phyloP scores from a whole-genome alignment of 2,113 vertebrate genomes.

The Nibea coibor region DNA sequence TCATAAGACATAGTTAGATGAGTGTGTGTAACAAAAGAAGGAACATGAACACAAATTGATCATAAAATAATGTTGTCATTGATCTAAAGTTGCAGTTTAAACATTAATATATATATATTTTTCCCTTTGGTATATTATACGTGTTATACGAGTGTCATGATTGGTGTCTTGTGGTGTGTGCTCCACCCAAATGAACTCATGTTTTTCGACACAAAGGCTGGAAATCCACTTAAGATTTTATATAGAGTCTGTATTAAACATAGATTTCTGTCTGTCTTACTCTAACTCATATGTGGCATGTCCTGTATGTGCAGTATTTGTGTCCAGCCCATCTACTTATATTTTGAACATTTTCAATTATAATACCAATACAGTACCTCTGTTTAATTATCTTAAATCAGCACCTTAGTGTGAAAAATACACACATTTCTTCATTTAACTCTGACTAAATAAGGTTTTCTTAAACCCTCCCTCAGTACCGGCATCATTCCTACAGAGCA shows the following conservation, averaged over 20 bases:
- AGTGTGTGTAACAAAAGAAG: neutral
- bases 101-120: neutral
- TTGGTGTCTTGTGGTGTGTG: neutral
- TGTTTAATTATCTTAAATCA: neutral
- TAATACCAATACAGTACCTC: neutral
- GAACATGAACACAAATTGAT: neutral
- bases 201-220: conserved; percentile 40
- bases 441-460: neutral
- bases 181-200: conserved; percentile 65
- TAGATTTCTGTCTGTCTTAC: neutral
- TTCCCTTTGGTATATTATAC: neutral
- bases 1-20: neutral
- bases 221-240: conserved; percentile 28
- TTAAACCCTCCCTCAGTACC: neutral
- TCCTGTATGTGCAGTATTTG: neutral
- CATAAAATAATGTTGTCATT: neutral
- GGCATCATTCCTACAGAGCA: conserved; percentile 30
- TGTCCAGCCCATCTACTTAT: neutral
- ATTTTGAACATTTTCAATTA: neutral
- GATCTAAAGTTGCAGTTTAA: neutral
- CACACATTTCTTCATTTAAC: neutral
- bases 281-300: neutral
- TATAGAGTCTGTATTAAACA: neutral
- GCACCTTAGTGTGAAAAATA: neutral
- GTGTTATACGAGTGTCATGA: conserved; percentile 4